Conservation (phyloP, 2,888 invertebrate species). For the Lymantria dispar region DNA sequence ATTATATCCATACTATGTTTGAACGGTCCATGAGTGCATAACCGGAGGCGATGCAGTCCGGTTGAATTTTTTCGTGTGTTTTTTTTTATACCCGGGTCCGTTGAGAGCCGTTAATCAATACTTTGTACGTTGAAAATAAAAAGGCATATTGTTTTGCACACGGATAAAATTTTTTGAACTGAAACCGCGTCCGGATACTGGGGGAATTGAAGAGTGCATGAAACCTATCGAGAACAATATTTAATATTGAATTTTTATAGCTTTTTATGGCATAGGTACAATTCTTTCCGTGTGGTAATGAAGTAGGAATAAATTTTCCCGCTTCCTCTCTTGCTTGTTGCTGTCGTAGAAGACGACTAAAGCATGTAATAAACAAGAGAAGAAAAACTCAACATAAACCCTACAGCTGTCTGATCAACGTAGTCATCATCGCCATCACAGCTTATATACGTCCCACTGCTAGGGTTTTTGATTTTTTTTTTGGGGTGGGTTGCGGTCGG, state of each 20-base stretch:
- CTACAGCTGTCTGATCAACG: no score
- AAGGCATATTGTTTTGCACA: slow-evolving; percentile 38
- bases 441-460: no score
- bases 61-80: slow-evolving; percentile 43
- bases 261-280: no score
- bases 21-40: slow-evolving; percentile 53
- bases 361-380: no score
- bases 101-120: slow-evolving; percentile 65
- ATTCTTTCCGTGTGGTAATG: no score
- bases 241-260: slow-evolving; percentile 30
- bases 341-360: no score
- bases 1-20: slow-evolving; percentile 42
- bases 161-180: slow-evolving; percentile 48
- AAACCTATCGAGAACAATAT: slow-evolving; percentile 41
- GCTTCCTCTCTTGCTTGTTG: no score
- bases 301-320: no score
- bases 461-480: no score
- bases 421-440: no score
- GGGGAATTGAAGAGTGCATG: slow-evolving; percentile 35
- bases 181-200: slow-evolving; percentile 37
- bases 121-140: slow-evolving; percentile 47
- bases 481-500: no score
- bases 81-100: slow-evolving; percentile 56
- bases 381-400: no score
- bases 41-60: slow-evolving; percentile 55